Conservation (phyloP, 1,140 invertebrate species). For the Neodiprion pinetum region DNA sequence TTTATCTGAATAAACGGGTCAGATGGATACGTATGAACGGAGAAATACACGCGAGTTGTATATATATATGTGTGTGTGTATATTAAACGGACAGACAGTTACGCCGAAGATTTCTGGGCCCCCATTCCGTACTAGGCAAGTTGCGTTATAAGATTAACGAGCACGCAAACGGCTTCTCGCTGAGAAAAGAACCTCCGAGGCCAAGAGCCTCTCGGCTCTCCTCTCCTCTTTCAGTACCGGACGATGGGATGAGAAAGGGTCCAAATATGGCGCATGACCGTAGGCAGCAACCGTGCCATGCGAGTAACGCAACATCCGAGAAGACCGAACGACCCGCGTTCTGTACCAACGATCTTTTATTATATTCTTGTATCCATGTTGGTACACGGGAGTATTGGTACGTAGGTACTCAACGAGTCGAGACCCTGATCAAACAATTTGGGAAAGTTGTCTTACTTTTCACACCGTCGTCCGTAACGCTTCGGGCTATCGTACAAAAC, state of each 20-base stretch:
- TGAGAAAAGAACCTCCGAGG: not conserved
- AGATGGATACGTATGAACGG: not conserved
- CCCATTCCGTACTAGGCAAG: conserved; percentile 10
- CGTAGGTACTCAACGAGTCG: too few relatives aligned
- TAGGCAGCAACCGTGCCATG: not conserved
- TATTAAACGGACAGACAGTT: not conserved
- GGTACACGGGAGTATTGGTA: too few relatives aligned
- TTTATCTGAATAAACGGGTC: not conserved
- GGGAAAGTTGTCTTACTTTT: not conserved
- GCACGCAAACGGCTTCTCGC: conserved; percentile 25
- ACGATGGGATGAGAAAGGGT: not conserved
- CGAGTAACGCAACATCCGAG: not conserved
- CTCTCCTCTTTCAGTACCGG: not conserved
- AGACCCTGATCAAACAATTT: not conserved
- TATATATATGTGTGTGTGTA: too few relatives aligned
- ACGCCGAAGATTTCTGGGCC: not conserved
- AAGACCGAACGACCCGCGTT: too few relatives aligned
- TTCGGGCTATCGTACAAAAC: too few relatives aligned
- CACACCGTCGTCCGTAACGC: not conserved
- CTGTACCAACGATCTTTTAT: too few relatives aligned
- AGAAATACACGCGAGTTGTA: too few relatives aligned
- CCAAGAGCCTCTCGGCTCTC: not conserved
- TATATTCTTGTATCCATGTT: too few relatives aligned
- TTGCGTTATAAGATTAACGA: conserved; percentile 39
- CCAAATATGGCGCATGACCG: conserved; percentile 12